Base-by-base conservation (phyloP, 2,888 invertebrate genomes). In the Drosophila pseudotakahashii region DNA sequence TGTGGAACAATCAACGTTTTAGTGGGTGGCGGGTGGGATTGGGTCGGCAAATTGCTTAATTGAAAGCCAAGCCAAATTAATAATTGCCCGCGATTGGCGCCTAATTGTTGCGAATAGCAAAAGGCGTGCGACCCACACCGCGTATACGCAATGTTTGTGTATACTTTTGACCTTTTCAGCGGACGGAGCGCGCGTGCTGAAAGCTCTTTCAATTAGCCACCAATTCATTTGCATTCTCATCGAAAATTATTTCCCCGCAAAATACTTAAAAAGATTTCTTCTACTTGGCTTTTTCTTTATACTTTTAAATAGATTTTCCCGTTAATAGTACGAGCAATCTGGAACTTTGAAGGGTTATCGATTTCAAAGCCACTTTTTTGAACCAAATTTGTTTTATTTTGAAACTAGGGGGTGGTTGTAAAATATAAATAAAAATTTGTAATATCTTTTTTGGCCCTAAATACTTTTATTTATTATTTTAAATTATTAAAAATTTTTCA, bases 31-130 rank as follows among this genome's bases (percentile, higher is more conserved):
- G 5, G 11, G 19, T 19, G 32, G 57, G 37, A 47, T 71, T 30
- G 30, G 51, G 52, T 48, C 68, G 66, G 51, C 74, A 72, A 81
- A 81, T 81, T 85, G 88, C 69, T 78, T 88, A 86, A 88, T 82
- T 86, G 76, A 86, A 82, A 82, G 83, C 71, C 69, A 74, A 86
- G 73, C 83, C 83, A 80, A 81, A 81, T 81, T 88, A 81, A 81
- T 81, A 81, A 85, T 85, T 74, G 74, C 61, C 77, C 64, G 73
- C 82, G 75, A 81, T 81, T 79, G 88, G 57, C 80, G 78, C 78
- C 80, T 85, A 85, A 88, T 88, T 81, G 88, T 85, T 54, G 70
- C 54, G 66, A 85, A 82, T 82, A 85, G 86, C 69, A 78, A 83
- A 77, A 74, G 70, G 48, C 78, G 54, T 30, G 53, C 57, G 50